These are phyloP conservation scores for Perizoma flavofasciatum DNA, from an alignment of 2,888 invertebrate species.

Conservation along the genomic window DNA sequence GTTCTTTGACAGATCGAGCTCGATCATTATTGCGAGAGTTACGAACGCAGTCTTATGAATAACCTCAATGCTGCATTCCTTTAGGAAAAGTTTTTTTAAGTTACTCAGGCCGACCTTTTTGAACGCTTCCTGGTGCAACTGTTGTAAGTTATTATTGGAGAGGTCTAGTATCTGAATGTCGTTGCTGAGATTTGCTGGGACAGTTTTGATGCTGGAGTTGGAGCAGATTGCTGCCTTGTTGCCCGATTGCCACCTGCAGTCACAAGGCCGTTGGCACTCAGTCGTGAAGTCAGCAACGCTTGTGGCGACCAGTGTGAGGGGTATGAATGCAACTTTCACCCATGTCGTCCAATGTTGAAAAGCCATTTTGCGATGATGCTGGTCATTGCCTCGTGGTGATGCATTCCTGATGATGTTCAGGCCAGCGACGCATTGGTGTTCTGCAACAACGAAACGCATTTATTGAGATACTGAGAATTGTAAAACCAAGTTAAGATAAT, in stretches of 20 bases:
- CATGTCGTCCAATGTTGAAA: conserved; percentile 78
- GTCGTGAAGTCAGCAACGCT: conserved; percentile 83
- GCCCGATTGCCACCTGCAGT: conserved; percentile 94
- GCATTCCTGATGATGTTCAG: conserved; percentile 69
- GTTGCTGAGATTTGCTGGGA: conserved; percentile 89
- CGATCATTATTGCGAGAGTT: conserved; percentile 90
- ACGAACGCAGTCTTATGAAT: conserved; percentile 90
- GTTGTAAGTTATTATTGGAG: conserved; percentile 87
- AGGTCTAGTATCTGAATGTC: conserved; percentile 90
- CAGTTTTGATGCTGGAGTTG: conserved; percentile 85
- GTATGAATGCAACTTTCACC: conserved; percentile 69
- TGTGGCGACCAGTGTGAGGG: conserved; percentile 59
- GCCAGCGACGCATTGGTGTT: conserved; percentile 65
- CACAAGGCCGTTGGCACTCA: conserved; percentile 88
- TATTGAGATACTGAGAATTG: background rate
- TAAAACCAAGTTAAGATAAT: background rate
- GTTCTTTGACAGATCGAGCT: conserved; percentile 92
- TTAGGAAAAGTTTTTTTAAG: conserved; percentile 91
- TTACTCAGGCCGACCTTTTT: conserved; percentile 88
- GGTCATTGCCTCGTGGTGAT: conserved; percentile 75
- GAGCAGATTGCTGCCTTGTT: conserved; percentile 93
- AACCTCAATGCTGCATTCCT: conserved; percentile 88
- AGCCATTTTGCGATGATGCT: conserved; percentile 76
- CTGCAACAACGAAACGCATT: conserved; percentile 61
- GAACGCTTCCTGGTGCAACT: conserved; percentile 87